These are phyloP conservation scores for Lasiommata megera DNA, from an alignment of 2,888 invertebrate species.

Conservation along the genomic window DNA sequence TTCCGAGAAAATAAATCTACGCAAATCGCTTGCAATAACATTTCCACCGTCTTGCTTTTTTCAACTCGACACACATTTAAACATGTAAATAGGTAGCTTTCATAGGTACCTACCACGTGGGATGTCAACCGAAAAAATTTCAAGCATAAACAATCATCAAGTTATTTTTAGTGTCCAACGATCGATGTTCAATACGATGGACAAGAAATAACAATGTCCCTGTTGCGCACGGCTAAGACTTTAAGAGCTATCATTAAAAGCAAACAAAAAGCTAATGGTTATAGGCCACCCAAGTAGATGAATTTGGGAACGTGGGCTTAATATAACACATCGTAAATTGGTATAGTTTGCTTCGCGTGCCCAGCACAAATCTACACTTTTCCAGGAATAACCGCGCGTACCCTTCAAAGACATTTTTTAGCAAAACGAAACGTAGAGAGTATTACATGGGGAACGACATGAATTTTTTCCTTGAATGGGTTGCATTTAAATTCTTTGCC, in stretches of 20 bases:
- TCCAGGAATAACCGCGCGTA: slow-evolving; percentile 68
- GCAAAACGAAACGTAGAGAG: slow-evolving; percentile 66
- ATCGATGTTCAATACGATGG: slow-evolving; percentile 27
- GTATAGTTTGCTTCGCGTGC: slow-evolving; percentile 58
- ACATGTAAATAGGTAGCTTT: no score
- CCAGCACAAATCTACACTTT: slow-evolving; percentile 49
- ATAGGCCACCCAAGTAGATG: slow-evolving; percentile 73
- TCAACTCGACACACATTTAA: no score
- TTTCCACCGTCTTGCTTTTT: no score
- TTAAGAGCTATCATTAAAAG: slow-evolving; percentile 64
- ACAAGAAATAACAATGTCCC: slow-evolving; percentile 54
- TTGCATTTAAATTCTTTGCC: slow-evolving; percentile 72
- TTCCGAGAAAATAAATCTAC: no score
- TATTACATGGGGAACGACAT: slow-evolving; percentile 62
- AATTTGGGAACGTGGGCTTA: slow-evolving; percentile 63
- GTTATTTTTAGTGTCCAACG: slow-evolving; percentile 10
- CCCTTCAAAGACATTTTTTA: slow-evolving; percentile 72
- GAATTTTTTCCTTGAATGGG: slow-evolving; percentile 71
- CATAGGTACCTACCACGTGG: neutral
- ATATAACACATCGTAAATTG: slow-evolving; percentile 73
- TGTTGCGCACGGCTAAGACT: slow-evolving; percentile 55
- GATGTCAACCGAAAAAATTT: slow-evolving; percentile 5
- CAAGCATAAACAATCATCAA: neutral
- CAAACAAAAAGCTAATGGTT: slow-evolving; percentile 67
- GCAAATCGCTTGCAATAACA: no score